Evolutionary conservation across 2,888 invertebrate genomes (phyloP).

Genomic region (Morpho achilles): DNA sequence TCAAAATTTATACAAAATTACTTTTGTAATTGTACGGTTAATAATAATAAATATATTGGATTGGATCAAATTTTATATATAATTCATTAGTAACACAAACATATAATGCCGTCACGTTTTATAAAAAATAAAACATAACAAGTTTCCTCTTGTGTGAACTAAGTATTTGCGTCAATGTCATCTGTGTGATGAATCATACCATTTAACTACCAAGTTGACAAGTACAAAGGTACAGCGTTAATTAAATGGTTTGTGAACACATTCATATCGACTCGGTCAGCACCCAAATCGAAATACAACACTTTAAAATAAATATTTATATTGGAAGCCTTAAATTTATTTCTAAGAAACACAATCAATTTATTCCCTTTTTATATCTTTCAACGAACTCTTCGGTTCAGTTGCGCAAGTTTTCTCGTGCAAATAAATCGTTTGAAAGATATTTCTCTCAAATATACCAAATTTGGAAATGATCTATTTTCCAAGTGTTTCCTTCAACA

Average conservation of each 20-base stretch:
- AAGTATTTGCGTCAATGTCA: conserved; percentile 25
- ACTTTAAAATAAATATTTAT: not conserved
- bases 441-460: too few species aligned
- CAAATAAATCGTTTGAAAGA: too few species aligned
- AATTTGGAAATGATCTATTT: too few species aligned
- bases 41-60: not conserved
- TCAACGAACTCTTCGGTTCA: too few species aligned
- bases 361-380: too few species aligned
- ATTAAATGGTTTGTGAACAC: conserved; percentile 20
- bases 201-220: conserved; percentile 13
- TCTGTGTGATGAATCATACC: conserved; percentile 22
- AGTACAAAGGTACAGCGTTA: conserved; percentile 14
- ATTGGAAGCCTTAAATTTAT: not conserved
- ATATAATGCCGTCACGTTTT: conserved; percentile 14
- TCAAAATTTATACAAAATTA: not conserved
- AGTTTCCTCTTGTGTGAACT: conserved; percentile 18
- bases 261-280: not conserved
- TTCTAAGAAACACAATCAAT: too few species aligned
- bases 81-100: conserved; percentile 5
- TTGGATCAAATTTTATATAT: not conserved
- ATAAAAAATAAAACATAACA: conserved; percentile 13
- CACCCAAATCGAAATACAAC: conserved; percentile 2
- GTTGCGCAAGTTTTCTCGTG: too few species aligned
- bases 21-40: not conserved
- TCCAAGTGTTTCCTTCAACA: too few species aligned